Evolutionary conservation across 2,113 vertebrate genomes (phyloP), one percentile per base, ranked within the genome.

Genomic region (Plectropomus leopardus): DNA sequence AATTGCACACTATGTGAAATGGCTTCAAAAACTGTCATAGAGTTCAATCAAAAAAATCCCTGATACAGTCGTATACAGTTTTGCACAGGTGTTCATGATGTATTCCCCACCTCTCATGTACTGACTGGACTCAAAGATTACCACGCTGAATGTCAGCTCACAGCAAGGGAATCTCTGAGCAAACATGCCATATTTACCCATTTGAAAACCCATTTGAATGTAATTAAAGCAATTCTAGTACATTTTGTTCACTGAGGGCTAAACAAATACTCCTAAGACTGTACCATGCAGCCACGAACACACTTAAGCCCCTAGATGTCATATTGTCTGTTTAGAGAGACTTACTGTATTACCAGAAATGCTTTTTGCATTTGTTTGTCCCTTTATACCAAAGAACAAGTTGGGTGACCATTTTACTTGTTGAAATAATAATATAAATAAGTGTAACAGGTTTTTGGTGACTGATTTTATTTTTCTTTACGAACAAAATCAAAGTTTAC

Each of bases 261-360:
- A 36, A 54, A 64, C 19, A 48, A 40, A 66, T 28, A 36, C 34
- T 15, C 50, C 11, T 40, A 48, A n/a, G 32, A 60, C 23, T 13
- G 16, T 26, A 24, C 14, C 3, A 60, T 50, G 60, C 26, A 65
- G 58, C 24, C 60, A 24, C 42, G 42, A 58, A 47, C 61, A 24
- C 42, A 50, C 21, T 40, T 57, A 67, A 26, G 23, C 55, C 55
- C 34, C 19, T 60, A 44, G 26, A 53, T 74, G 59, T 76, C 16
- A 54, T 2, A 3, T 45, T 77, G 23, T 32, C 23, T 42, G 21
- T 34, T 70, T 34, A 7, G n/a, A 19, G 57, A 26, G 1, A 17
- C 40, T 13, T 11, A 8, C 11, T 50, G n/a, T 48, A 36, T 47
- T 14, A 32, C 6, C 4, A 51, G 44, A 34, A 44, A 45, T 45